phyloP scores from a whole-genome alignment of 1,140 invertebrate genomes.

The Myzus persicae region DNA sequence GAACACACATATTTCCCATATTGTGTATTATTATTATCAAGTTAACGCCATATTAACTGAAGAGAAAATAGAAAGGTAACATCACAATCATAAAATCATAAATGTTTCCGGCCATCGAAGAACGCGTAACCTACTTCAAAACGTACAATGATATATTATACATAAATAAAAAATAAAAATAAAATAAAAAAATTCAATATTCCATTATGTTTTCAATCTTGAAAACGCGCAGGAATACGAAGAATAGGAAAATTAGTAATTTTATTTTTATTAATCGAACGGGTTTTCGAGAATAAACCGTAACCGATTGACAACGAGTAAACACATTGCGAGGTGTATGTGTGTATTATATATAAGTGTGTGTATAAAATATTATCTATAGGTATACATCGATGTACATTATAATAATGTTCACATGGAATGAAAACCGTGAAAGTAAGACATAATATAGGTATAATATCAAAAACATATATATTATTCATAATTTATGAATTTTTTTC shows the following conservation, averaged over 20 bases:
- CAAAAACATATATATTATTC: not conserved
- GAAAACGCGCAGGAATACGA: not conserved
- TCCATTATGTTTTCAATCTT: slow-evolving; percentile 20
- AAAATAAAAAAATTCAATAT: slow-evolving; percentile 20
- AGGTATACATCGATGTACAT: not conserved
- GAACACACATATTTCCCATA: slow-evolving; percentile 3
- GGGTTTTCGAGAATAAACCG: slow-evolving; percentile 29
- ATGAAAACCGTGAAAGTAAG: slow-evolving; percentile 43
- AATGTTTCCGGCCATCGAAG: slow-evolving; percentile 41
- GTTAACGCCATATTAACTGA: slow-evolving; percentile 27
- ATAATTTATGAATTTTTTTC: not conserved
- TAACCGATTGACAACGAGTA: slow-evolving; percentile 31
- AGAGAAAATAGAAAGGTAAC: slow-evolving; percentile 53
- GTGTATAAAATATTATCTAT: not conserved
- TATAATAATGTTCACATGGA: slow-evolving; percentile 37
- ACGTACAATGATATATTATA: slow-evolving; percentile 15
- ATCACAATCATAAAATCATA: slow-evolving; percentile 40
- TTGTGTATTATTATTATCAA: too few relatives aligned
- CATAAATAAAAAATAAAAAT: slow-evolving; percentile 14
- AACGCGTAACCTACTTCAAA: slow-evolving; percentile 52
- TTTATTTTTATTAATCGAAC: slow-evolving; percentile 43
- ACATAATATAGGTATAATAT: not conserved
- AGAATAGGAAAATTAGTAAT: slow-evolving; percentile 9
- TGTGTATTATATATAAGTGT: not conserved
- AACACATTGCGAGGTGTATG: not conserved